phyloP scores from a whole-genome alignment of 2,888 invertebrate genomes.

The Rhingia rostrata region DNA sequence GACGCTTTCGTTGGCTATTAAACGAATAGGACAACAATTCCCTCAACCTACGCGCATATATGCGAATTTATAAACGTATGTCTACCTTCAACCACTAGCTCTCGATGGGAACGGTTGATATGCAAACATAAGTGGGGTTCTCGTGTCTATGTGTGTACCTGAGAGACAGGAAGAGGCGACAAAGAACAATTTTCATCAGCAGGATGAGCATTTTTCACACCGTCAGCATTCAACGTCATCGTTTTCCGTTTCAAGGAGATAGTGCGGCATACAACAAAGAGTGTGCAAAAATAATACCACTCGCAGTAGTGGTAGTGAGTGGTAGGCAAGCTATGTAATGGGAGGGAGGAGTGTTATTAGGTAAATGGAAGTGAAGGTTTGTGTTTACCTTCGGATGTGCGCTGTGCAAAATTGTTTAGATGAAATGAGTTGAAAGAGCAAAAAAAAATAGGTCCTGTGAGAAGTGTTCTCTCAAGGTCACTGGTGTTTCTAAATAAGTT shows the following conservation, averaged over 20 bases:
- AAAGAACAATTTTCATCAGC: conserved; percentile 57
- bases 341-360: conserved; percentile 53
- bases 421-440: conserved; percentile 39
- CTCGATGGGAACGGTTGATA: conserved; percentile 4
- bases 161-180: conserved; percentile 7
- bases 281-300: conserved; percentile 3
- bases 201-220: conserved; percentile 59
- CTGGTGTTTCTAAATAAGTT: conserved; percentile 1
- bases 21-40: conserved; percentile 48
- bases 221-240: conserved; percentile 64
- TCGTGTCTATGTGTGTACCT: background rate
- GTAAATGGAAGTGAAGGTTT: conserved; percentile 57
- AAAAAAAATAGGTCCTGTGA: background rate
- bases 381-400: conserved; percentile 36
- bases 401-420: conserved; percentile 2
- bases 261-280: conserved; percentile 17
- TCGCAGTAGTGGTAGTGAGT: background rate
- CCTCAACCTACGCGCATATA: background rate
- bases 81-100: background rate
- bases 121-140: conserved; percentile 28
- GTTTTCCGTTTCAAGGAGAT: conserved; percentile 41
- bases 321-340: conserved; percentile 39
- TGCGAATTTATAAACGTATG: background rate
- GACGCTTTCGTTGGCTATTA: conserved; percentile 54
- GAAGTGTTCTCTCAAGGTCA: background rate